Evolutionary conservation across 2,797 vertebrate species (phyloP).

Genomic region (Moxostoma hubbsi): DNA sequence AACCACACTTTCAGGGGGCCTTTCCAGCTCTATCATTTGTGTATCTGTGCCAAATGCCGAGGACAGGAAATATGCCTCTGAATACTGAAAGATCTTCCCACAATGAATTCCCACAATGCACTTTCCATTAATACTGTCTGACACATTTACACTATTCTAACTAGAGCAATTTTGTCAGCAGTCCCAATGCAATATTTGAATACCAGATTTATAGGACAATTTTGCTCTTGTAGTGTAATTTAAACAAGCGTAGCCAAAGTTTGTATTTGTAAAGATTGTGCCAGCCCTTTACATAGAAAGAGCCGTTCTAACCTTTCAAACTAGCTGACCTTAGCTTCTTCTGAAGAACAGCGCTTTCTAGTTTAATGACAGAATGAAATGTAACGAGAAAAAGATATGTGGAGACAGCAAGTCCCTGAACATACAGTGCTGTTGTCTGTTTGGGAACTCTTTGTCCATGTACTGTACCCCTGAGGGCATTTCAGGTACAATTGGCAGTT

Average conservation of each 20-base stretch:
- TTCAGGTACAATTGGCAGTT: background rate
- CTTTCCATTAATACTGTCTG: background rate
- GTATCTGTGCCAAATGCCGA: constrained; percentile 19
- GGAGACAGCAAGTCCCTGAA: background rate
- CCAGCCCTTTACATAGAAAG: background rate
- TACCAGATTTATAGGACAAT: background rate
- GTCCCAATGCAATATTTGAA: background rate
- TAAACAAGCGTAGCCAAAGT: background rate
- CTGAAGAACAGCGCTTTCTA: constrained; percentile 10
- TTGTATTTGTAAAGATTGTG: background rate
- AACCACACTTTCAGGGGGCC: constrained; percentile 41
- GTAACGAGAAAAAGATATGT: background rate
- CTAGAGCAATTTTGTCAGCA: background rate
- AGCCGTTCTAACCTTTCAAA: background rate
- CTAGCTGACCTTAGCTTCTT: background rate
- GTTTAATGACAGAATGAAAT: constrained; percentile 11
- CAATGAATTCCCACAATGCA: constrained; percentile 10
- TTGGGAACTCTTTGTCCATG: background rate
- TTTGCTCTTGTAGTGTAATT: constrained; percentile 14
- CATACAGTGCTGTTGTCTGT: background rate
- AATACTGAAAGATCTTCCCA: constrained; percentile 16
- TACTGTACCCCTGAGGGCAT: background rate
- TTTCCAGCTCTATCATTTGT: constrained; percentile 31
- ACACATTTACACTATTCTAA: constrained; percentile 18
- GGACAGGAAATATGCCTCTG: constrained; percentile 4